Conservation (phyloP, 2,113 vertebrate species). For the Ardeotis arabs region DNA sequence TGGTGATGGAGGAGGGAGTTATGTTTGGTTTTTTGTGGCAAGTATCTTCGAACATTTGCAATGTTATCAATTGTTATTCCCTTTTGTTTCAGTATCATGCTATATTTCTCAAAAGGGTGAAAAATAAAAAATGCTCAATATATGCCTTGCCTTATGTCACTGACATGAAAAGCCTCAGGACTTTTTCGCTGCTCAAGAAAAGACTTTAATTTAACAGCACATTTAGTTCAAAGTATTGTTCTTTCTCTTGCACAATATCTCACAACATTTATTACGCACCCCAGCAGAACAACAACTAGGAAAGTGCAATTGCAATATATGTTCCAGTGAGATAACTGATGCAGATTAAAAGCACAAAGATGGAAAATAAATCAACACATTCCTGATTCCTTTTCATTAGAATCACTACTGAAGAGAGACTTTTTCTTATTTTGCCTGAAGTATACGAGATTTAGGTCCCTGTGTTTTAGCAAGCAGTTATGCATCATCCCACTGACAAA, state of each 20-base stretch:
- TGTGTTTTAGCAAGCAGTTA: background rate
- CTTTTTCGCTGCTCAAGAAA: conserved; percentile 29
- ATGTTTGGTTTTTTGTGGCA: background rate
- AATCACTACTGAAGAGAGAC: background rate
- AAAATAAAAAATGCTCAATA: background rate
- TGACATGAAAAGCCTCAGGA: conserved; percentile 31
- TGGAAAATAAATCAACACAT: background rate
- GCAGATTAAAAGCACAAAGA: background rate
- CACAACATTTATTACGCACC: background rate
- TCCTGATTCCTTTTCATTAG: conserved; percentile 1
- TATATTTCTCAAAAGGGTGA: background rate
- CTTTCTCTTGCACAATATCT: conserved; percentile 9
- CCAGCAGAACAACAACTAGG: background rate
- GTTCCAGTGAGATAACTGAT: background rate
- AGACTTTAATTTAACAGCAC: conserved; percentile 49
- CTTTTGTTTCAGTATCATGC: conserved; percentile 45
- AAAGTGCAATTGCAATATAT: background rate
- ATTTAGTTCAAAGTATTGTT: conserved; percentile 57
- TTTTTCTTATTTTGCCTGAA: background rate
- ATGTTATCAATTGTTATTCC: conserved; percentile 26
- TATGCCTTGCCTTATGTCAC: conserved; percentile 8
- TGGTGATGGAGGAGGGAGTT: fast-evolving
- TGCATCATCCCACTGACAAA: background rate
- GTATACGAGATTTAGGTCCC: background rate
- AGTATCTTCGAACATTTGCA: conserved; percentile 13